Evolutionary conservation across 2,888 invertebrate genomes (phyloP), one percentile per base, ranked within the genome.

Genomic region (Hypercompe scribonia): DNA sequence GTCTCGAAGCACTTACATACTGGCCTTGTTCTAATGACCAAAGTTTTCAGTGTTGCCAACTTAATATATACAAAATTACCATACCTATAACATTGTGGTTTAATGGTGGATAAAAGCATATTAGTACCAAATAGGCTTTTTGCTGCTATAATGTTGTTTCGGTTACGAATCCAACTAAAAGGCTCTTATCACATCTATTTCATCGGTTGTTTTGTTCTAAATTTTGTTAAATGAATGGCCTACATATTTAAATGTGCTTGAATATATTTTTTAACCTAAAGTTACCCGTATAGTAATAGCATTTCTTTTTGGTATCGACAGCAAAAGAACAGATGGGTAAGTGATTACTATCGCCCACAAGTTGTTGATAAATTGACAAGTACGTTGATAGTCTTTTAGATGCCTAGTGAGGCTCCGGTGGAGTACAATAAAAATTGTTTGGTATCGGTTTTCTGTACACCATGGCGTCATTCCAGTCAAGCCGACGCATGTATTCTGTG

Each of bases 21-120:
- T 90, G 88, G 90, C 90, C 91, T 90, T 87, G 88, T 88, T 90
- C 91, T 95, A 95, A 95, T 94, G 95, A 93, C 91, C 90, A 90
- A 95, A 95, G 92, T 95, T 95, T 90, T 87, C 90, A 89, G 81
- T 86, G 87, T 84, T 84, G 78, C 90, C 87, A 92, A 93, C 92
- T 93, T 93, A 90, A 91, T 93, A 92, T 89, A 91, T 90, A 91
- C 90, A 90, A 90, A 91, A 93, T 93, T 92, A 92, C 92, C 90
- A 87, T 86, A 82, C 86, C 88, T 83, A 83, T 79, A 81, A 82
- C 80, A 84, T 73, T 78, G 82, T 77, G 71, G 80, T 78, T 79
- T 86, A 84, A 85, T 81, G 81, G 78, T 46, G 72, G 79, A 81
- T 80, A 78, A 81, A 85, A 86, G 78, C 78, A 78, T 86, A 89